Evolutionary conservation across 2,797 vertebrate genomes (phyloP).

Genomic region (Myotis planiceps): DNA sequence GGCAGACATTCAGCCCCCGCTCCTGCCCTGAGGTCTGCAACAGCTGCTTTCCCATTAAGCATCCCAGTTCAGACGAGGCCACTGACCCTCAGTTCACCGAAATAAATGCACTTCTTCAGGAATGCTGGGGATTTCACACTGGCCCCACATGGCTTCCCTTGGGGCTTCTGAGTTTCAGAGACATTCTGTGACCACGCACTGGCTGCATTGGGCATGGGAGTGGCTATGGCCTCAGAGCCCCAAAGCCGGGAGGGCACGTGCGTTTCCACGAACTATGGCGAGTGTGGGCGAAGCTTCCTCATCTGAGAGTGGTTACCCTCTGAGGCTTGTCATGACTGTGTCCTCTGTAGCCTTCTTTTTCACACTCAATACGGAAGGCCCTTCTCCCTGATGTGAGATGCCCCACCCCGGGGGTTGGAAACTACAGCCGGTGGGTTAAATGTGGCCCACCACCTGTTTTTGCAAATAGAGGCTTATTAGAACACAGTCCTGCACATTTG

Average conservation of each 20-base stretch:
- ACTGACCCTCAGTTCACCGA: constrained; percentile 26
- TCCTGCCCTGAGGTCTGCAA: not conserved
- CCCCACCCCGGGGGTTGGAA: not conserved
- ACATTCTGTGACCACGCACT: not conserved
- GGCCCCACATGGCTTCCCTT: not conserved
- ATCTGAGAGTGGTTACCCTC: not conserved
- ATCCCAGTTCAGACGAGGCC: constrained; percentile 52
- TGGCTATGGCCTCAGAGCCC: not conserved
- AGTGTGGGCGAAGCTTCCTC: not conserved
- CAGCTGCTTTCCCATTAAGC: constrained; percentile 47
- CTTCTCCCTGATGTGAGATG: not conserved
- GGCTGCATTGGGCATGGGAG: not conserved
- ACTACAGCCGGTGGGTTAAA: not conserved
- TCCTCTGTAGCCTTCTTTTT: not conserved
- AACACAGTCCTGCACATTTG: not conserved
- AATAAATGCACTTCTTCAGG: not conserved
- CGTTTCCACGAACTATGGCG: accelerated
- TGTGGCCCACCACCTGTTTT: not conserved
- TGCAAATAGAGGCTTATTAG: constrained; percentile 24
- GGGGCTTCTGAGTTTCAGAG: not conserved
- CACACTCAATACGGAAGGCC: not conserved
- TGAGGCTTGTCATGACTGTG: not conserved
- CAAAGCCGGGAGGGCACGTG: not conserved
- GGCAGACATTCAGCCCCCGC: not conserved
- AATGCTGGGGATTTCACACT: constrained; percentile 14